Base-by-base conservation (phyloP, 2,797 vertebrate species). In the Gallinago stenura region DNA sequence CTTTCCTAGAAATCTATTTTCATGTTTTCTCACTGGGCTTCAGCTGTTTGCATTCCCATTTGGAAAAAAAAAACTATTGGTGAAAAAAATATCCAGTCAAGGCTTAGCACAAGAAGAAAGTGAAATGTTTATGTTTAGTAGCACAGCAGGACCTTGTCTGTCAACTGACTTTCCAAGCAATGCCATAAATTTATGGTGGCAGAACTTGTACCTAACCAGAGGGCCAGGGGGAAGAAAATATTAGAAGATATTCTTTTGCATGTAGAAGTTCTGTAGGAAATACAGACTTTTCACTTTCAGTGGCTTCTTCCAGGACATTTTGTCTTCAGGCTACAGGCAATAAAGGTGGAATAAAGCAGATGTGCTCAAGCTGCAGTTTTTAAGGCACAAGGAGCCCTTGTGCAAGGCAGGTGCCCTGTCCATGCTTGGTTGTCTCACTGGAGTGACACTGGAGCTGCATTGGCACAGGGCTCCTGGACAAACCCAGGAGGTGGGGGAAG, bases 1-100 rank as follows among this genome's bases (percentile, higher is more conserved):
- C 70, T 92, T 96, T 95, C 93, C 92, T 95, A 90, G 83, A 94
- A 96, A 87, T 92, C 94, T 96, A 84, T 96, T 96, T 94, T 92
- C 86, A 87, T 89, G 68, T 89, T 93, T 94, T 94, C 86, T 92
- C 4, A 1, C 80, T 89, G 77, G 35, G 51, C 78, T 96, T 95
- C 96, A 97, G 95, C 95, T 96, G 94, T 45, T 90, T 73, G 64
- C 92, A 95, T 96, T 96, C 93, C 93, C 88, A 87, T 56, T 84
- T 0, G 2, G 58, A 11, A 80, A 93, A 39, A 39, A 39, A 90
- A 72, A 86, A 50, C 13, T 14, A 72, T 12, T 45, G n/a, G 17
- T 19, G 22, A 35, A 71, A 77, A 77, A 58, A 57, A 43, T 30
- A 26, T 50, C 48, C 53, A 87, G 33, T 51, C 73, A 68, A 87